These are phyloP conservation scores for Mamestra brassicae DNA, from an alignment of 2,888 invertebrate species.

Conservation along the genomic window DNA sequence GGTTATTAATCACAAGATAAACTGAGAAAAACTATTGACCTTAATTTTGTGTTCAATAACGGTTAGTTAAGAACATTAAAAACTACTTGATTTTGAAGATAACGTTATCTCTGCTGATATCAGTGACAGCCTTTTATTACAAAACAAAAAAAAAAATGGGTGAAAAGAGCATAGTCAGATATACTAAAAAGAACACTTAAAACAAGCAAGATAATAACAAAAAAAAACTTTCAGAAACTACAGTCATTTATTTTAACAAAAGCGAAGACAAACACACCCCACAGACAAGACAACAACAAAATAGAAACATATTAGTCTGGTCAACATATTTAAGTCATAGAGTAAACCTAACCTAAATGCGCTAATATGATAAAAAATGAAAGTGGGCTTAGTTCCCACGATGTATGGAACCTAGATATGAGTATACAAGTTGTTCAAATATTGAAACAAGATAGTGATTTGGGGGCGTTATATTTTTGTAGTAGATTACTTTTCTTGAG, in stretches of 20 bases:
- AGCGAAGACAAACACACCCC: not conserved
- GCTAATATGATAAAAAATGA: slow-evolving; percentile 71
- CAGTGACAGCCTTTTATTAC: not conserved
- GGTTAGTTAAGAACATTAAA: not conserved
- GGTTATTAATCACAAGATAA: slow-evolving; percentile 33
- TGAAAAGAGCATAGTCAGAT: no score
- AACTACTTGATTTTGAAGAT: not conserved
- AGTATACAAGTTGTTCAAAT: slow-evolving; percentile 76
- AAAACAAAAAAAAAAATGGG: not conserved
- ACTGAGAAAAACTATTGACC: slow-evolving; percentile 33
- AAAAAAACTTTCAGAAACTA: not conserved
- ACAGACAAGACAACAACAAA: not conserved
- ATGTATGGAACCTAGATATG: slow-evolving; percentile 62
- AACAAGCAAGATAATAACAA: not conserved
- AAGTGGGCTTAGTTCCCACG: slow-evolving; percentile 82
- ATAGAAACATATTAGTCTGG: slow-evolving; percentile 15
- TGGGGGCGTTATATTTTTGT: slow-evolving; percentile 40
- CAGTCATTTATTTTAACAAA: slow-evolving; percentile 4
- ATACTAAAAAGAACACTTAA: not conserved
- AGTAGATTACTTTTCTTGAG: slow-evolving; percentile 24
- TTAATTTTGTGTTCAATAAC: slow-evolving; percentile 21
- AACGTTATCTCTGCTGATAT: not conserved
- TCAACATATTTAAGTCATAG: slow-evolving; percentile 5
- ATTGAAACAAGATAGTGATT: slow-evolving; percentile 70
- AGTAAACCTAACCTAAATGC: slow-evolving; percentile 46